Evolutionary conservation across 2,888 invertebrate genomes (phyloP).

Genomic region (Mythimna lalbum): DNA sequence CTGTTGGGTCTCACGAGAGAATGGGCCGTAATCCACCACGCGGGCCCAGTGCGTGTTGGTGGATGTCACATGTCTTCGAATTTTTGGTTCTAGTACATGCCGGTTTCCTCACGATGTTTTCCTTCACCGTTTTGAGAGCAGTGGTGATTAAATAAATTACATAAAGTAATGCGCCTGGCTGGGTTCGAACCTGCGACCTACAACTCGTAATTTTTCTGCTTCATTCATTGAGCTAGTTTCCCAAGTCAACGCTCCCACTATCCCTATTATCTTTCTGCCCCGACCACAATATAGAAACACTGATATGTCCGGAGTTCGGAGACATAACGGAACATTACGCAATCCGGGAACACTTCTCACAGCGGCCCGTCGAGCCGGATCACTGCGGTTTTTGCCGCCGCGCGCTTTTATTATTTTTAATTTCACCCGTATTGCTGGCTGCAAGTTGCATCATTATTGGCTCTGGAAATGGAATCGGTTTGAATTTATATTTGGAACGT

Average conservation of each 20-base stretch:
- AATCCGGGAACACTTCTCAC: conserved; percentile 57
- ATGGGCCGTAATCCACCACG: too few species aligned
- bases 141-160: too few species aligned
- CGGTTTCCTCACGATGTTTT: too few species aligned
- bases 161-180: too few species aligned
- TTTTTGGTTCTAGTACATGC: too few species aligned
- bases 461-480: conserved; percentile 40
- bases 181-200: too few species aligned
- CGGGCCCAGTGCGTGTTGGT: too few species aligned
- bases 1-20: too few species aligned
- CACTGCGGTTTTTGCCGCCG: conserved; percentile 57
- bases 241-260: neutral
- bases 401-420: conserved; percentile 53
- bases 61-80: too few species aligned
- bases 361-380: conserved; percentile 43
- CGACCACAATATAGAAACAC: conserved; percentile 56
- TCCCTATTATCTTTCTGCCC: conserved; percentile 6
- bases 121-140: too few species aligned
- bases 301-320: conserved; percentile 61
- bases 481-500: conserved; percentile 49
- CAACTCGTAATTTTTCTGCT: too few species aligned
- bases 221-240: neutral
- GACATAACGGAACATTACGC: conserved; percentile 57
- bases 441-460: conserved; percentile 49
- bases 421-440: conserved; percentile 44